Percentiles rank a stretch among this genome's conserved stretches.
Evolutionary conservation across 2,113 vertebrate species (phyloP).

Genomic region (Balaeniceps rex): DNA sequence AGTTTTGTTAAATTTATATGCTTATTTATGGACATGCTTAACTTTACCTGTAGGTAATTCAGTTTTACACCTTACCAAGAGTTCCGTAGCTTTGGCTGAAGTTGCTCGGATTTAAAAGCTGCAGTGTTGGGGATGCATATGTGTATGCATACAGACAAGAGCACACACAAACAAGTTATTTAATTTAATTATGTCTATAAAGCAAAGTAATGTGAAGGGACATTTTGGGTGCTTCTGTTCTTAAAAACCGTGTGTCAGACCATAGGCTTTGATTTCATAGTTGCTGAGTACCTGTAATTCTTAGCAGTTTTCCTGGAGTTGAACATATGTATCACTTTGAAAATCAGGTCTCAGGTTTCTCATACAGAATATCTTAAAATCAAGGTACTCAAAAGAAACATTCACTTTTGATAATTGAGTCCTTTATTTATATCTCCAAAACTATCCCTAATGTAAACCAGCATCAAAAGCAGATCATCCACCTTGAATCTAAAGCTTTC

Average conservation of each 20-base stretch:
- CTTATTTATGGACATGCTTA: not conserved
- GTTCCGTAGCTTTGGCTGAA: not conserved
- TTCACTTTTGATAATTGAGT: not conserved
- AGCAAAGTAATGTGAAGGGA: not conserved
- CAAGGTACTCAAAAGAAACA: not conserved
- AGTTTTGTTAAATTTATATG: not conserved
- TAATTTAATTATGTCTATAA: not conserved
- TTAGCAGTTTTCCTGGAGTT: not conserved
- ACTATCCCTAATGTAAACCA: not conserved
- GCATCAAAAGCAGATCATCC: not conserved
- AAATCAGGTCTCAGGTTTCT: not conserved
- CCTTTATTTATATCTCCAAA: not conserved
- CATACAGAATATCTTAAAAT: not conserved
- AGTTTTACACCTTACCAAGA: conserved; percentile 8
- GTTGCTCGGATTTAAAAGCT: not conserved
- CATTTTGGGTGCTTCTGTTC: not conserved
- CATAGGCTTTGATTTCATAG: not conserved
- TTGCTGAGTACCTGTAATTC: not conserved
- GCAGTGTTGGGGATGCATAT: not conserved
- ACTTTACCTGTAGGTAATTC: not conserved
- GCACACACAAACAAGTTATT: not conserved
- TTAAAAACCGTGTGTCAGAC: not conserved
- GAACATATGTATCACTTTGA: not conserved
- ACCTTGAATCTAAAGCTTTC: not conserved
- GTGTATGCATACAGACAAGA: not conserved